Evolutionary conservation across 2,888 invertebrate genomes (phyloP), one percentile per base, ranked within the genome.

Genomic region (Syritta pipiens): DNA sequence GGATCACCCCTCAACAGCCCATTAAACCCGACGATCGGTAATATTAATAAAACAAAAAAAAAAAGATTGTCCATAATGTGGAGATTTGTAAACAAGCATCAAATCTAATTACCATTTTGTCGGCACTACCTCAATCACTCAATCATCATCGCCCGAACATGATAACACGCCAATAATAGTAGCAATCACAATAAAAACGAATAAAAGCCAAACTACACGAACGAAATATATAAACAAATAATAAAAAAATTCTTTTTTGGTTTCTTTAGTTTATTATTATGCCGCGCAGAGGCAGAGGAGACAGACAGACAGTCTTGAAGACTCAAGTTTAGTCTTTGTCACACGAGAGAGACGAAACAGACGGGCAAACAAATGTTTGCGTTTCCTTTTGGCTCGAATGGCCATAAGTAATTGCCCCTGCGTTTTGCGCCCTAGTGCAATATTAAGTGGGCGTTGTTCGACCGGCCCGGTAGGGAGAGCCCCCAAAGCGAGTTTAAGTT

Each of bases 391-490:
- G 30, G 48, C 26, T 30, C 28, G 30, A 6, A 17, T 46, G 44
- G 53, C 46, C 37, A 55, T 26, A 42, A 53, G 60, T 40, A 60
- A 75, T 57, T 62, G 69, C 48, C 26, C 42, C 53, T 22, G 17
- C 60, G 60, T 60, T 59, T 67, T 37, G 51, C 59, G 40, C 46
- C 44, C 14, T 14, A 67, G 51, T 32, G 19, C 40, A 55, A 55
- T 53, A 76, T 76, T 63, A 71, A 71, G 69, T 63, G 63, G 46
- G 42, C 69, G 48, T 44, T n/a, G n/a, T n/a, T n/a, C n/a, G n/a
- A n/a, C n/a, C n/a, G n/a, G n/a, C n/a, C n/a, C n/a, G n/a, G n/a
- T n/a, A n/a, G n/a, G n/a, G n/a, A n/a, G n/a, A 10, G 37, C 7
- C 37, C 5, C 6, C 14, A 7, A 10, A 10, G 17, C 17, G 10